Conservation (phyloP, 2,797 vertebrate species). For the Naso thynnoides region DNA sequence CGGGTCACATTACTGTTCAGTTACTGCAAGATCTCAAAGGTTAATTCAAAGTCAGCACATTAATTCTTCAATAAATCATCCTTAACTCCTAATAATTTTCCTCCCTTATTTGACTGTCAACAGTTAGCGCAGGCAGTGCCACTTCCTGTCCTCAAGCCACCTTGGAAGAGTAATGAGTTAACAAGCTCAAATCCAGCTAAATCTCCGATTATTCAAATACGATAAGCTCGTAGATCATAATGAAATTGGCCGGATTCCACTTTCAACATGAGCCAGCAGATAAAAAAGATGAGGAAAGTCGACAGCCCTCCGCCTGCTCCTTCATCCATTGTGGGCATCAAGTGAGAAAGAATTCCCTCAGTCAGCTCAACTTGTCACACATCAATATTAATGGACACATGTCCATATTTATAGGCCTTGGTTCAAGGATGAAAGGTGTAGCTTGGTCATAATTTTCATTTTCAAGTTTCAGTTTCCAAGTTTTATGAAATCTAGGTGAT, state of each 20-base stretch:
- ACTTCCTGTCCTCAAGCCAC: constrained; percentile 36
- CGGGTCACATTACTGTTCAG: constrained; percentile 51
- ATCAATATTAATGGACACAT: constrained; percentile 23
- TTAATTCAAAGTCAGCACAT: constrained; percentile 64
- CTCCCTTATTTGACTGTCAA: constrained; percentile 4
- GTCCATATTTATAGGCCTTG: constrained; percentile 37
- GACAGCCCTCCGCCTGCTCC: neutral
- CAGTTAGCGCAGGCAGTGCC: constrained; percentile 2
- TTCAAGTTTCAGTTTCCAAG: constrained; percentile 17
- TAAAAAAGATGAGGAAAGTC: constrained; percentile 11
- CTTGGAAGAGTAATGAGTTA: constrained; percentile 41
- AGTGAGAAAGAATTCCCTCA: neutral
- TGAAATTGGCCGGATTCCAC: constrained; percentile 40
- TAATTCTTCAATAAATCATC: constrained; percentile 59
- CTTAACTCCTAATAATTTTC: constrained; percentile 45
- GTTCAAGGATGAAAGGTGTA: constrained; percentile 27
- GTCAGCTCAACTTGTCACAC: constrained; percentile 22
- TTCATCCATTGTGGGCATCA: neutral
- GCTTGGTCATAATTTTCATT: constrained; percentile 28
- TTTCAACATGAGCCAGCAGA: constrained; percentile 33
- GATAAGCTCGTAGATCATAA: constrained; percentile 45
- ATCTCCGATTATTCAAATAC: constrained; percentile 44
- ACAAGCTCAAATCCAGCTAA: constrained; percentile 35
- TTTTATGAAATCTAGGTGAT: constrained; percentile 33
- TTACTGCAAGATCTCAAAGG: constrained; percentile 52